Base-by-base conservation (phyloP, 2,888 invertebrate species). In the Melipona bicolor region DNA sequence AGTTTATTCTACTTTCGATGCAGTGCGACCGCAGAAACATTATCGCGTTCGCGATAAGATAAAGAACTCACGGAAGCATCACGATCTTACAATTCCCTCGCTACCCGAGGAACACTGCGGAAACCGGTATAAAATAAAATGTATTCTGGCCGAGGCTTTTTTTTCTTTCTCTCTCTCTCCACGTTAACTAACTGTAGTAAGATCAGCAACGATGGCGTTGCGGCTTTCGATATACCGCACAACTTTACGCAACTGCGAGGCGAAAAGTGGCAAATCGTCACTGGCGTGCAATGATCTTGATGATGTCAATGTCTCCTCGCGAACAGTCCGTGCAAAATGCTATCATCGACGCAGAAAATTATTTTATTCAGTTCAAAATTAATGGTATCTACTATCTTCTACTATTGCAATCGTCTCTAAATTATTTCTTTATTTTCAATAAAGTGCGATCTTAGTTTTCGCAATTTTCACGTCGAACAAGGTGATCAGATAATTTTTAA, bases 91-190 rank as follows among this genome's bases (percentile, higher is more conserved):
- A 72, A 78, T 79, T 62, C 49, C 36, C 61, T 56, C 5, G 64
- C 43, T 15, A 27, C n/a, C 24, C n/a, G 62, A 72, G 68, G 50
- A 36, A 77, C 21, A 71, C 17, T 65, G 43, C 69, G 77, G n/a
- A n/a, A 77, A 85, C 82, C 83, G 86, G 86, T 86, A 83, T 64
- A 32, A 52, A 69, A 83, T 83, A 83, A 85, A 86, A 83, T 82
- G 72, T 69, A 62, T 61, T 76, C 81, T 71, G 79, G 52, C 73
- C 83, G n/a, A 52, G 75, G 62, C 19, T 27, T 64, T 64, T 21
- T 65, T 36, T 65, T 36, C 0, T 6, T 0, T 6, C 9, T 36
- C 36, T 43, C 43, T 43, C 32, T 64, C 32, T 13, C 15, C 13
- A 15, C 19, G 54, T 73, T 79, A 70, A 85, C 79, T 64, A 77